Percentiles rank a stretch among this genome's conserved stretches.
phyloP scores from a whole-genome alignment of 2,797 vertebrate genomes.

The Microctenopoma lineatum region DNA sequence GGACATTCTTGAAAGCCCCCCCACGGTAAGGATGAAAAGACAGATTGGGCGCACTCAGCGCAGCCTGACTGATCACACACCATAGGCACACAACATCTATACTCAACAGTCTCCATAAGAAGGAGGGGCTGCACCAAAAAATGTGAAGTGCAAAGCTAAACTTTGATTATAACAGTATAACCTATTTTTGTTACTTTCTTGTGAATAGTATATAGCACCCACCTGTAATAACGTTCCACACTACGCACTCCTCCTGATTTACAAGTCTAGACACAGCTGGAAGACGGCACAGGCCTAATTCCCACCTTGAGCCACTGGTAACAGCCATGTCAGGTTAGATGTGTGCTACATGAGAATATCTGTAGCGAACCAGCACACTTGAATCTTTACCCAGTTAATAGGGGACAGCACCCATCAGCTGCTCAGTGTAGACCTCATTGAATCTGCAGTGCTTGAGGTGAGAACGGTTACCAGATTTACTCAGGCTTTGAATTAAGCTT shows the following conservation, averaged over 20 bases:
- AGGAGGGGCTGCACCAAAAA: constrained; percentile 4
- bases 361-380: background rate
- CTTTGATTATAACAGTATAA: background rate
- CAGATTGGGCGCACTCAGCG: constrained; percentile 14
- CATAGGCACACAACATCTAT: constrained; percentile 9
- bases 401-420: background rate
- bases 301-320: background rate
- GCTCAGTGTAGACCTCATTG: constrained; percentile 4
- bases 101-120: background rate
- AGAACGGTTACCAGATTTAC: background rate
- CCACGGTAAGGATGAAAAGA: constrained; percentile 31
- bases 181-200: background rate
- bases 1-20: constrained; percentile 31
- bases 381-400: constrained; percentile 3
- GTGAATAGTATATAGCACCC: background rate
- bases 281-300: background rate
- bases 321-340: constrained; percentile 2
- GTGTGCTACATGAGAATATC: background rate
- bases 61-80: constrained; percentile 32
- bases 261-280: background rate
- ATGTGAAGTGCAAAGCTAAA: background rate
- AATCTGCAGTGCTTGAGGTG: background rate
- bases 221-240: background rate
- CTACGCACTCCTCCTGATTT: background rate
- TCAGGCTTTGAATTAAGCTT: background rate